Evolutionary conservation across 2,888 invertebrate genomes (phyloP).

Genomic region (Luperina testacea): DNA sequence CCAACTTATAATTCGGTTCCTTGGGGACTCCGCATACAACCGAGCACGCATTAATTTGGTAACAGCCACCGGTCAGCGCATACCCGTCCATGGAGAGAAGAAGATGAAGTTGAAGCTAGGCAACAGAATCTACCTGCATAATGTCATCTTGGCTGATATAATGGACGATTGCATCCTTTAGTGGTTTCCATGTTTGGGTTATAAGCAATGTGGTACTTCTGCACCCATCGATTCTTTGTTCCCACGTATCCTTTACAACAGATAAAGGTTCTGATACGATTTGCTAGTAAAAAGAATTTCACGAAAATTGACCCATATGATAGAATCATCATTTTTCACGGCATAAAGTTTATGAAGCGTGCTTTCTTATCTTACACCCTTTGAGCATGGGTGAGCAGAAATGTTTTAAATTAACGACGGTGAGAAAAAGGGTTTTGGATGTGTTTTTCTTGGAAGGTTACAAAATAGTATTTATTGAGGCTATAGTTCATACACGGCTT

Average conservation of each 20-base stretch:
- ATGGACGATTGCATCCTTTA: too few relatives aligned
- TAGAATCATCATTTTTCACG: constrained; percentile 72
- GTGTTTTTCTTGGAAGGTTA: constrained; percentile 16
- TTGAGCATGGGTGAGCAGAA: constrained; percentile 59
- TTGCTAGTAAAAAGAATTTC: constrained; percentile 57
- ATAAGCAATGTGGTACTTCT: constrained; percentile 25
- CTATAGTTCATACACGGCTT: constrained; percentile 4
- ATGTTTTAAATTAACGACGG: constrained; percentile 48
- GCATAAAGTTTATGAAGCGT: constrained; percentile 76
- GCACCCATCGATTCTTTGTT: not conserved
- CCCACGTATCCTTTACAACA: constrained; percentile 25
- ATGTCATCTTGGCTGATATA: too few relatives aligned
- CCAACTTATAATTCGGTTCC: too few relatives aligned
- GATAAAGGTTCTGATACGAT: constrained; percentile 52
- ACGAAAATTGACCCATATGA: constrained; percentile 71
- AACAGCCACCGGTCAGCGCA: too few relatives aligned
- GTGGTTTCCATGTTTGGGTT: too few relatives aligned
- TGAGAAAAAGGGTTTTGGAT: constrained; percentile 23
- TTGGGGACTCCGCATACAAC: too few relatives aligned
- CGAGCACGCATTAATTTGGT: too few relatives aligned
- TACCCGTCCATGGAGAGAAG: too few relatives aligned
- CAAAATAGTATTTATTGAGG: constrained; percentile 17
- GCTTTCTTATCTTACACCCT: constrained; percentile 70
- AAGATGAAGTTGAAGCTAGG: too few relatives aligned
- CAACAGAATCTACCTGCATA: too few relatives aligned